A percentile compares a stretch with the other conserved stretches of the same genome.
These are phyloP conservation scores for Aegotheles bennettii DNA, from an alignment of 2,113 vertebrate species.

Conservation along the genomic window DNA sequence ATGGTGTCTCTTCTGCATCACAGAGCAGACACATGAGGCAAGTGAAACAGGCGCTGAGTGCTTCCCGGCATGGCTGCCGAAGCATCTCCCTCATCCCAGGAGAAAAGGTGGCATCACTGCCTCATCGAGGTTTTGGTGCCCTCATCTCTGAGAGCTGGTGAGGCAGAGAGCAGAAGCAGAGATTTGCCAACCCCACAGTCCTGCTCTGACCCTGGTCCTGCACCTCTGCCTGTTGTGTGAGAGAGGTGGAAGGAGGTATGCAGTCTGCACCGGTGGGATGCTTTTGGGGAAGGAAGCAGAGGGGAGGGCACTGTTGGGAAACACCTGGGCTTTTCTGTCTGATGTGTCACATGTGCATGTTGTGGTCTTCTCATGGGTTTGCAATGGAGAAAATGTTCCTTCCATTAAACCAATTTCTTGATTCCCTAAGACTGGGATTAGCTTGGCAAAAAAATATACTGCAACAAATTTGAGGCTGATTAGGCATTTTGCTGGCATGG, in stretches of 20 bases:
- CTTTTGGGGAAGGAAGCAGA: not conserved
- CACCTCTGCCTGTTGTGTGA: not conserved
- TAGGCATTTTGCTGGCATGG: not conserved
- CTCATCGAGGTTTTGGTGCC: not conserved
- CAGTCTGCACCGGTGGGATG: fast-evolving
- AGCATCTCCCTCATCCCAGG: not conserved
- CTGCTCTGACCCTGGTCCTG: not conserved
- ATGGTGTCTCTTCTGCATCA: not conserved
- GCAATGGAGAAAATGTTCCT: not conserved
- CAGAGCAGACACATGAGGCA: not conserved
- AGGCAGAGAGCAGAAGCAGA: not conserved
- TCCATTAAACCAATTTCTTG: not conserved
- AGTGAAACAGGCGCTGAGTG: not conserved
- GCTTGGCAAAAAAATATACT: not conserved
- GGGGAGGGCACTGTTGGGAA: not conserved
- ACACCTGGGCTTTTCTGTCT: not conserved
- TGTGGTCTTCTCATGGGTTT: not conserved
- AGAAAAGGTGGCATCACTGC: not conserved
- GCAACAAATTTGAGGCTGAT: not conserved
- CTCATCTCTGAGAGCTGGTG: not conserved
- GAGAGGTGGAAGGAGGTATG: not conserved
- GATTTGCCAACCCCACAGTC: fast-evolving
- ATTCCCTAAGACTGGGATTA: not conserved
- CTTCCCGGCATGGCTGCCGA: not conserved
- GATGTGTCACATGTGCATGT: not conserved